phyloP scores from a whole-genome alignment of 2,888 invertebrate genomes.

The Caenorhabditis panamensis region DNA sequence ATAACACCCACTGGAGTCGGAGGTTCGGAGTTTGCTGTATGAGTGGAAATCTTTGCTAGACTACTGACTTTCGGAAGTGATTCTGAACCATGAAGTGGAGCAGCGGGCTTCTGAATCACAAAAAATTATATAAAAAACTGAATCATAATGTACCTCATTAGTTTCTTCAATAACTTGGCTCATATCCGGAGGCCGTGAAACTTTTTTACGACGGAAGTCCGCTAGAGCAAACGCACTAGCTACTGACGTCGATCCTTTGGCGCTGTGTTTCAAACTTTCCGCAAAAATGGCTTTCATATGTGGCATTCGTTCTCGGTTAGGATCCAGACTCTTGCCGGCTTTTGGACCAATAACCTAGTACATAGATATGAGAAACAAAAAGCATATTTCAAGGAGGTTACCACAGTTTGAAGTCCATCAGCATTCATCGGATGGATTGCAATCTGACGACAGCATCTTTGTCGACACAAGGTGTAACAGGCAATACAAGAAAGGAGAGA shows the following conservation, averaged over 20 bases:
- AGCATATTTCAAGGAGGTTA: background rate
- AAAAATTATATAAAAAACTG: background rate
- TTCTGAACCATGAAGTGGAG: slow-evolving; percentile 1
- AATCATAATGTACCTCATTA: slow-evolving; percentile 24
- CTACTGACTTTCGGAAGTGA: slow-evolving; percentile 45
- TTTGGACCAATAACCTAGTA: slow-evolving; percentile 39
- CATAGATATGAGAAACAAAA: background rate
- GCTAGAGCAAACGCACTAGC: slow-evolving; percentile 61
- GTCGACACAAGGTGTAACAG: slow-evolving; percentile 47
- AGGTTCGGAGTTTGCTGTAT: slow-evolving; percentile 45
- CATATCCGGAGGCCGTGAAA: slow-evolving; percentile 58
- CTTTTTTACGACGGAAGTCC: slow-evolving; percentile 52
- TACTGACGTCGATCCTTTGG: slow-evolving; percentile 61
- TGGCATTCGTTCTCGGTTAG: slow-evolving; percentile 36
- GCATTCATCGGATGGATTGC: slow-evolving; percentile 43
- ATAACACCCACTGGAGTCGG: slow-evolving; percentile 48
- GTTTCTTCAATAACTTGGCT: slow-evolving; percentile 52
- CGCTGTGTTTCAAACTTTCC: slow-evolving; percentile 63
- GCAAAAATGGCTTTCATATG: slow-evolving; percentile 64
- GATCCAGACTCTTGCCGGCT: slow-evolving; percentile 33
- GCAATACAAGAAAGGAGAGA: slow-evolving; percentile 46
- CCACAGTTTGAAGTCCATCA: slow-evolving; percentile 57
- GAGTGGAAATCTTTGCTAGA: slow-evolving; percentile 44
- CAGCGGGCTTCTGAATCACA: slow-evolving; percentile 12
- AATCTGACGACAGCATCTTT: slow-evolving; percentile 45